Evolutionary conservation across 2,113 vertebrate genomes (phyloP).

Genomic region (Aphelocoma coerulescens): DNA sequence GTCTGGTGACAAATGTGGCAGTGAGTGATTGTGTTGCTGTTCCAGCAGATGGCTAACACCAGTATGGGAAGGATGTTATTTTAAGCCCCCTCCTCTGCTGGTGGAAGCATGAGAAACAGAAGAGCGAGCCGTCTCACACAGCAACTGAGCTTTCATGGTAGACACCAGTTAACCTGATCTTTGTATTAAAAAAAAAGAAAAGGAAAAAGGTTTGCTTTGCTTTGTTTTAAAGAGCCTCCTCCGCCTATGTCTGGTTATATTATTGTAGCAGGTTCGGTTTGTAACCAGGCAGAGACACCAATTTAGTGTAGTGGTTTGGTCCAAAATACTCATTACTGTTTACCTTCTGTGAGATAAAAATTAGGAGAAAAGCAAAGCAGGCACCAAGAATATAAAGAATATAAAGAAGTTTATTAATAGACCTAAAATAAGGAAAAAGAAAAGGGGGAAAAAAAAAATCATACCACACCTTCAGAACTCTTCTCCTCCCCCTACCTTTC

Average conservation of each 20-base stretch:
- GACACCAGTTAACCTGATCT: neutral
- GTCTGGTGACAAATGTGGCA: neutral
- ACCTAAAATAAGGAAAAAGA: no score
- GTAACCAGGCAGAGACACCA: no score
- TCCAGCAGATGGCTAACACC: neutral
- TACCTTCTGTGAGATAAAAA: no score
- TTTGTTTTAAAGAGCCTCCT: neutral
- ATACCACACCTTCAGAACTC: no score
- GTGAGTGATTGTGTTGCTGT: neutral
- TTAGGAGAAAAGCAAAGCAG: no score
- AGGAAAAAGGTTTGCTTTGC: neutral
- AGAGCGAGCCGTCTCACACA: neutral
- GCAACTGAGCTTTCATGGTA: neutral
- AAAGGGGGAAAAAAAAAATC: no score
- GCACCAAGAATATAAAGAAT: no score
- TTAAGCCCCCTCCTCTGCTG: neutral
- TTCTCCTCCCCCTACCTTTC: no score
- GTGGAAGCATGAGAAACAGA: neutral
- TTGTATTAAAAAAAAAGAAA: neutral
- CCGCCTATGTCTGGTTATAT: neutral
- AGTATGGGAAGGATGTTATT: constrained; percentile 1
- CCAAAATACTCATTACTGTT: no score
- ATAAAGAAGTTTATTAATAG: no score
- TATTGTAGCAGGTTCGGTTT: no score
- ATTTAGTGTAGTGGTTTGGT: no score